Evolutionary conservation across 2,113 vertebrate genomes (phyloP).

Genomic region (Gymnorhina tibicen): DNA sequence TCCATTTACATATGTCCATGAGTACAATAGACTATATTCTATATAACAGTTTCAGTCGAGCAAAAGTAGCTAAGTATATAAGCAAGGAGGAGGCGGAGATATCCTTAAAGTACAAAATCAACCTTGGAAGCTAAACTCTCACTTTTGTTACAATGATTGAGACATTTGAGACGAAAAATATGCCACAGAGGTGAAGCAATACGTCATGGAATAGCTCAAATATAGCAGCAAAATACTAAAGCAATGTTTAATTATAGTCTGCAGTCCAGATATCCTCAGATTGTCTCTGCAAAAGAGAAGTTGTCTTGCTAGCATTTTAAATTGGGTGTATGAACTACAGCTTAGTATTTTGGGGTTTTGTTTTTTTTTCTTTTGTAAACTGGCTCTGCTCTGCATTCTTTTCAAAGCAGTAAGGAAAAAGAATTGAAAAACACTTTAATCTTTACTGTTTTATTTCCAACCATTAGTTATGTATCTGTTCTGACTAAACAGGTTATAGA

Average conservation of each 20-base stretch:
- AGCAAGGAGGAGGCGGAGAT: not conserved
- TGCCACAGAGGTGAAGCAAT: not conserved
- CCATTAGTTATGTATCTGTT: not conserved
- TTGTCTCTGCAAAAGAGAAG: not conserved
- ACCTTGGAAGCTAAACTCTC: not conserved
- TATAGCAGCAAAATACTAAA: not conserved
- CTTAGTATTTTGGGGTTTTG: not conserved
- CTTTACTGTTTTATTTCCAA: not conserved
- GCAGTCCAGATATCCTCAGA: not conserved
- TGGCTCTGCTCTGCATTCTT: not conserved
- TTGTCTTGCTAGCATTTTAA: not conserved
- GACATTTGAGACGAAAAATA: not conserved
- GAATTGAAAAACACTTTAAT: not conserved
- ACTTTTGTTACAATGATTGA: slow-evolving; percentile 4
- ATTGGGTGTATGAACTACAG: not conserved
- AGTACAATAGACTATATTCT: slow-evolving; percentile 50
- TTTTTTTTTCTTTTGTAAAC: not conserved
- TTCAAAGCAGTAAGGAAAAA: not conserved
- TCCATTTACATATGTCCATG: slow-evolving; percentile 56
- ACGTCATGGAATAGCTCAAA: not conserved
- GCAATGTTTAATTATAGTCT: not conserved
- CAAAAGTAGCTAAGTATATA: not conserved
- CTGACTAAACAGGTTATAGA: not conserved
- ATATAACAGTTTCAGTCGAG: slow-evolving; percentile 54
- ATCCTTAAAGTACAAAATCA: slow-evolving; percentile 2